Evolutionary conservation across 2,113 vertebrate species (phyloP), one percentile per base, ranked within the genome.

Genomic region (Cheirogaleus medius): DNA sequence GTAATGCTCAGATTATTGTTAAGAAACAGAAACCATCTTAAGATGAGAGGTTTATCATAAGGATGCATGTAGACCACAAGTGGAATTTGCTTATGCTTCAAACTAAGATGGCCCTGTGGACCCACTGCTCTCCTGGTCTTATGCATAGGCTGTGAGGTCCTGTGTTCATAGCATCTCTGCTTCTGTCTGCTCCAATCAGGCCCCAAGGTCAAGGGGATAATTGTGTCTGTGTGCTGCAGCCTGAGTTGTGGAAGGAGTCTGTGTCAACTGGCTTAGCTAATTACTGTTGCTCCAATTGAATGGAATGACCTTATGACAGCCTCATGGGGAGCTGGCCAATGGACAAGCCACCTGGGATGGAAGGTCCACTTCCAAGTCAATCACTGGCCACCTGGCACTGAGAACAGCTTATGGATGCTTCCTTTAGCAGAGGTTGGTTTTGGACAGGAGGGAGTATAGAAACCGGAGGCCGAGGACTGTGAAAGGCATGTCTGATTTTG

Each of bases 1-100:
- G 47, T 42, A 29, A 90, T 94, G 63, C 25, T 95, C 60, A 78
- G 52, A 42, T 96, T 58, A n/a, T 71, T 44, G 25, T 81, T 76
- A 95, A 92, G 69, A 83, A 97, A 49, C 25, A 85, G 90, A 94
- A 58, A 83, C 58, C 56, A 80, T 49, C 74, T 54, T 86, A 68
- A 83, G 54, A 90, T 13, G 29, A 96, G 87, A 49, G 68, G 49
- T 39, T 90, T 58, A 39, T 52, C 11, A 18, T 93, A 76, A 91
- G 78, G 42, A 52, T 58, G n/a, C 37, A 9, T 81, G 20, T 69
- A 56, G 74, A 63, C 52, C 64, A 84, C 66, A 92, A n/a, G 20
- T 37, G 58, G 68, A 90, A 71, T 56, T n/a, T 47, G 18, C 81
- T 77, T 58, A 23, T 0, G 1, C 56, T 93, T 93, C 64, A 88